Evolutionary conservation across 1,140 invertebrate genomes (phyloP), one percentile per base, ranked within the genome.

Genomic region (Chironomus tepperi): DNA sequence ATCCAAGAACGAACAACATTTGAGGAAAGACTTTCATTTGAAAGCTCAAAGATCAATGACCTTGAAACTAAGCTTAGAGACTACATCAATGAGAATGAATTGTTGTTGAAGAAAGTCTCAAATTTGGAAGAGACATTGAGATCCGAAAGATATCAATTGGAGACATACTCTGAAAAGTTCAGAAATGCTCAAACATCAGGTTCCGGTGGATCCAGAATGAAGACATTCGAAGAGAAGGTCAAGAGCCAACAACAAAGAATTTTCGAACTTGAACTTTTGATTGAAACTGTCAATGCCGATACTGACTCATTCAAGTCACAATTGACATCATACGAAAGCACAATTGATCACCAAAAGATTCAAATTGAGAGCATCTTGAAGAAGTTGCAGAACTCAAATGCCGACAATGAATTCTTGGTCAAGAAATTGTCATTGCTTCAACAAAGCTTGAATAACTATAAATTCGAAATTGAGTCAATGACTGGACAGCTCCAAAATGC

Each of bases 371-470:
- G 73, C 15, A 42, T 73, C 15, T 42, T 73, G 42, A 73, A 73
- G 73, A 73, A 73, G 42, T 7, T 73, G 21, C 73, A 73, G 42
- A 15, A 9, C 24, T 3, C 73, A 42, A 73, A 73, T 73, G 42
- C 73, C 18, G 73, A 73, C 24, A 73, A 73, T 42, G 73, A 73
- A 73, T 73, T 73, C n/a, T 42, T 73, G 8, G 73, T 73, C 3
- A 34, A 73, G 12, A 73, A 73, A 12, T 21, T 73, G 12, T 6
- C 73, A n/a, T 18, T 73, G 7, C 42, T 73, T 5, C 24, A 19
- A 10, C 73, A 73, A 73, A 73, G 21, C 21, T 18, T 73, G 10
- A 24, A 16, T 0, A 73, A 42, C 19, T 73, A 73, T 42, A 19
- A 73, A 34, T 42, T 18, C 18, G n/a, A 73, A 34, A n/a, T 73